These are phyloP conservation scores for Spea bombifrons DNA, from an alignment of 2,113 vertebrate species.

Conservation along the genomic window DNA sequence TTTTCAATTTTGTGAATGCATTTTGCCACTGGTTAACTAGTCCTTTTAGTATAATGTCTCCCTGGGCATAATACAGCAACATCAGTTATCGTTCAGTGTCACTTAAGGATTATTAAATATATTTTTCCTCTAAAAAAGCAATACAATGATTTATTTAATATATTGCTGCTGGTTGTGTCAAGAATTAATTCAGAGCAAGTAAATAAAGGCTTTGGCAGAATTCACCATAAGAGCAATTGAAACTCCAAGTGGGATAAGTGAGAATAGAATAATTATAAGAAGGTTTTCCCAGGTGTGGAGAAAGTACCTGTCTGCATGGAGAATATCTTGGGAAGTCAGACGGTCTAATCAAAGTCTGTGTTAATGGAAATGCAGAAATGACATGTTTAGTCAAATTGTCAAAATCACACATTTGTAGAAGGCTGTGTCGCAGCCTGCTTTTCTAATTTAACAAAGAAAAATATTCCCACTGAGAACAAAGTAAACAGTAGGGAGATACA, in stretches of 20 bases:
- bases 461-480: not conserved
- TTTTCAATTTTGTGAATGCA: slow-evolving; percentile 34
- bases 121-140: slow-evolving; percentile 22
- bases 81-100: slow-evolving; percentile 30
- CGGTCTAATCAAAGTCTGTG: slow-evolving; percentile 29
- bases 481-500: slow-evolving; percentile 22
- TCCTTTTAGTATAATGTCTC: slow-evolving; percentile 41
- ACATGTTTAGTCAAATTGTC: slow-evolving; percentile 33
- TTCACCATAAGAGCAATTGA: slow-evolving; percentile 16
- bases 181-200: slow-evolving; percentile 31
- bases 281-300: slow-evolving; percentile 29
- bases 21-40: slow-evolving; percentile 22
- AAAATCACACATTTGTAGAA: slow-evolving; percentile 23
- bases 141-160: slow-evolving; percentile 30
- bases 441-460: slow-evolving; percentile 38
- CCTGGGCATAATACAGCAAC: slow-evolving; percentile 36
- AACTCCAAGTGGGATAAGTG: slow-evolving; percentile 19
- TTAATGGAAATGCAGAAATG: slow-evolving; percentile 45
- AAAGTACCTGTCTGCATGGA: slow-evolving; percentile 10
- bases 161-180: slow-evolving; percentile 7
- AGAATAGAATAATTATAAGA: slow-evolving; percentile 18
- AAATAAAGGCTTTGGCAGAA: slow-evolving; percentile 11
- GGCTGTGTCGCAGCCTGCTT: slow-evolving; percentile 25
- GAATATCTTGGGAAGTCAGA: slow-evolving; percentile 9
- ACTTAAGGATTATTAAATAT: slow-evolving; percentile 37